phyloP scores from a whole-genome alignment of 37 sponge, comb jelly and placozoan genomes.

The Mnemiopsis leidyi region DNA sequence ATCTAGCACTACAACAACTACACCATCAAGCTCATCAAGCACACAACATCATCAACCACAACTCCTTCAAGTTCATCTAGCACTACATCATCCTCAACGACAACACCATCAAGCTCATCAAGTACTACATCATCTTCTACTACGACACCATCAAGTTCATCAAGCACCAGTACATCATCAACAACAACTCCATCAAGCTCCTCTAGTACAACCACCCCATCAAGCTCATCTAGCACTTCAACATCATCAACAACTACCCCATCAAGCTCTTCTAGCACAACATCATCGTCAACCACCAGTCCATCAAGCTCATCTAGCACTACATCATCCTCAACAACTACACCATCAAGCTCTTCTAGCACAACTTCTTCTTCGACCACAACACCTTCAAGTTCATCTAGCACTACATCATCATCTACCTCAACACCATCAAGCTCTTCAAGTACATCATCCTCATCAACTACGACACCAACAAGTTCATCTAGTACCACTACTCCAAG shows the following conservation, averaged over 20 bases:
- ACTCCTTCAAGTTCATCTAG: not conserved
- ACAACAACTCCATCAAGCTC: not conserved
- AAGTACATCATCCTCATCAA: not conserved
- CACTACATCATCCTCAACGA: not conserved
- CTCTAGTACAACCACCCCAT: not conserved
- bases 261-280: slow-evolving; percentile 6
- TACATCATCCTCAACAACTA: not conserved
- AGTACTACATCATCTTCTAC: too few relatives aligned
- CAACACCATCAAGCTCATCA: not conserved
- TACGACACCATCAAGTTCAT: not conserved
- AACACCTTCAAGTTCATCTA: not conserved
- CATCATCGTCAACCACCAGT: not conserved
- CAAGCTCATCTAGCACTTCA: not conserved
- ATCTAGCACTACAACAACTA: not conserved
- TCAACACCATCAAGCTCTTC: not conserved
- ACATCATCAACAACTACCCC: not conserved
- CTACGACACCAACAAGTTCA: not conserved
- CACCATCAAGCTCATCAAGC: not conserved
- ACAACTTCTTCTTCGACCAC: not conserved
- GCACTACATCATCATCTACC: not conserved
- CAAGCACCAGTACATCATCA: not conserved
- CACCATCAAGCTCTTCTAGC: not conserved
- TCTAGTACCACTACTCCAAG: not conserved
- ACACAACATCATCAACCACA: not conserved
- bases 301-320: not conserved